Evolutionary conservation across 1,140 invertebrate species (phyloP).

Genomic region (Plodia interpunctella): DNA sequence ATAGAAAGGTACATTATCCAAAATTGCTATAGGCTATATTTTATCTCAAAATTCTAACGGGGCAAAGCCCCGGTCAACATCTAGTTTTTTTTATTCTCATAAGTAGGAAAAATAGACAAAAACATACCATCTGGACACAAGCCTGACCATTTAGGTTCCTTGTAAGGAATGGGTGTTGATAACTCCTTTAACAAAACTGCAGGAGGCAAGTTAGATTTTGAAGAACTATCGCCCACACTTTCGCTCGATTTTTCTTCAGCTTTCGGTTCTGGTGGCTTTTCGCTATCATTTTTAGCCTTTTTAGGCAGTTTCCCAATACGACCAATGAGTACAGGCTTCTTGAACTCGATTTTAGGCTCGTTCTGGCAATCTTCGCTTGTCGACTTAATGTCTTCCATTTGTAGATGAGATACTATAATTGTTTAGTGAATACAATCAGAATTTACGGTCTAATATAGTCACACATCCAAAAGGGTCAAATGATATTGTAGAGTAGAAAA

Average conservation of each 20-base stretch:
- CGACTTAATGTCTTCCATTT: conserved; percentile 25
- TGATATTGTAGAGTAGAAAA: no score
- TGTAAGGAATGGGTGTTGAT: conserved; percentile 79
- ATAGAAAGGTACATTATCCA: no score
- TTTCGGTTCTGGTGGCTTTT: conserved; percentile 24
- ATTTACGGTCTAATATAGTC: no score
- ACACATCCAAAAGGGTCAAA: no score
- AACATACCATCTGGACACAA: conserved; percentile 75
- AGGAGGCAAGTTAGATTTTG: conserved; percentile 38
- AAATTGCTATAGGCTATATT: no score
- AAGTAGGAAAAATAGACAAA: no score
- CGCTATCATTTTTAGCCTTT: conserved; percentile 41
- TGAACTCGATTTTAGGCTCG: conserved; percentile 50
- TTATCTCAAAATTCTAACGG: no score
- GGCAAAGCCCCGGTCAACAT: no score
- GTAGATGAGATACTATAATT: conserved; percentile 22
- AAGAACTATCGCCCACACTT: conserved; percentile 20
- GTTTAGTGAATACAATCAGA: neutral
- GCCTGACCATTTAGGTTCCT: conserved; percentile 87
- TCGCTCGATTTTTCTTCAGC: conserved; percentile 20
- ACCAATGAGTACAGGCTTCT: conserved; percentile 66
- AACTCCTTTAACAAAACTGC: conserved; percentile 51
- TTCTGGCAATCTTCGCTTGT: conserved; percentile 20
- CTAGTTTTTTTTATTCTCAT: no score
- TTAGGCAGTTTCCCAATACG: conserved; percentile 64